Conservation (phyloP, 2,888 invertebrate genomes). For the Lymantria dispar region DNA sequence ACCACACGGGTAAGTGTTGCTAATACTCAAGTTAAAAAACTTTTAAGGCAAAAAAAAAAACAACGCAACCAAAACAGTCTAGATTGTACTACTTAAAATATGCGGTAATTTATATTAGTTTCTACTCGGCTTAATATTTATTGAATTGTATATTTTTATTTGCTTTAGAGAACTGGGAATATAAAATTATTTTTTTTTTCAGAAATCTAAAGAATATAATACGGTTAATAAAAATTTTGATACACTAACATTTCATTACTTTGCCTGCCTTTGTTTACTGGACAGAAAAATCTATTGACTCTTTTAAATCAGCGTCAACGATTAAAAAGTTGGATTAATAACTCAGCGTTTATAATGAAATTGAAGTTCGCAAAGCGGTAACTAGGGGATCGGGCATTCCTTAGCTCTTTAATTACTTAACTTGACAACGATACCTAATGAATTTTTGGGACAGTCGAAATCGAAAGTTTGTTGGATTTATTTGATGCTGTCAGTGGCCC, state of each 20-base stretch:
- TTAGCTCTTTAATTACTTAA: slow-evolving; percentile 59
- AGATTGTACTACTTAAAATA: background rate
- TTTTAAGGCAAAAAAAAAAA: no score
- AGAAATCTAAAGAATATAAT: no score
- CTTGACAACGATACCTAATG: slow-evolving; percentile 44
- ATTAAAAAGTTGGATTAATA: slow-evolving; percentile 64
- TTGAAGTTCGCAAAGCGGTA: slow-evolving; percentile 45
- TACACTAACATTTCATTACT: no score
- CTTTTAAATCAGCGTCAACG: slow-evolving; percentile 36
- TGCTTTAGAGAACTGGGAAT: background rate
- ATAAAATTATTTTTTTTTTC: background rate
- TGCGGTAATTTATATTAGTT: background rate
- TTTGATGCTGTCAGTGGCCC: background rate
- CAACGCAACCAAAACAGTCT: background rate
- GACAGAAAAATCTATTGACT: slow-evolving; percentile 57
- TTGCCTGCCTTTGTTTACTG: slow-evolving; percentile 39
- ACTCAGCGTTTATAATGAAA: slow-evolving; percentile 57
- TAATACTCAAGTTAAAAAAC: no score
- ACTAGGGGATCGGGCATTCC: slow-evolving; percentile 41
- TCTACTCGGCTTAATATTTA: background rate
- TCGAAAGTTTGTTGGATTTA: slow-evolving; percentile 25
- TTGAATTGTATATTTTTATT: background rate
- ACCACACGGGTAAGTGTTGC: no score
- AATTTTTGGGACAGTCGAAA: slow-evolving; percentile 30
- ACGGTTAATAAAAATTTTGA: no score